Percentiles rank a stretch among this genome's conserved stretches.
Evolutionary conservation across 2,113 vertebrate genomes (phyloP).

Genomic region (Irena cyanogastra): DNA sequence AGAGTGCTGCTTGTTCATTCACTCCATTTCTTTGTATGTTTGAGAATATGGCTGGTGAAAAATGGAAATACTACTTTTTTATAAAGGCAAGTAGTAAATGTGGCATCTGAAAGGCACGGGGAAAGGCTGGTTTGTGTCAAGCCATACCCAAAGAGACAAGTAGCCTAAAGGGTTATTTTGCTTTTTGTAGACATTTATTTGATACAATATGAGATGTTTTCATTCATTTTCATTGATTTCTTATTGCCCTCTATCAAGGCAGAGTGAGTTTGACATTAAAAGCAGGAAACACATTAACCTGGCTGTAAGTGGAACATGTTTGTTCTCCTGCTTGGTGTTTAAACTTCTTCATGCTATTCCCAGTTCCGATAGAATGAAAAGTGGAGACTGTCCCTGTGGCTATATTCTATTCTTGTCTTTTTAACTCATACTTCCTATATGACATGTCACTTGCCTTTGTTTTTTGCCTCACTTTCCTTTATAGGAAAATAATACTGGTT

Average conservation of each 20-base stretch:
- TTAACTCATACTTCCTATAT: not conserved
- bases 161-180: not conserved
- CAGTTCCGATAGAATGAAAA: not conserved
- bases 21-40: not conserved
- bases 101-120: not conserved
- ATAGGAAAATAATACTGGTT: not conserved
- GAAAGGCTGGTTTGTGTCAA: not conserved
- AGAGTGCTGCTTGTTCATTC: not conserved
- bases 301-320: not conserved
- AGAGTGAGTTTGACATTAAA: not conserved
- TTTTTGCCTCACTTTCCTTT: not conserved
- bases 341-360: not conserved
- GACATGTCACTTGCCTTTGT: not conserved
- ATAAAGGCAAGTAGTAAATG: not conserved
- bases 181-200: not conserved
- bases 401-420: not conserved
- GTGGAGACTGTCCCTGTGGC: not conserved
- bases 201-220: not conserved
- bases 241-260: not conserved
- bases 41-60: not conserved
- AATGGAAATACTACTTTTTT: slow-evolving; percentile 13
- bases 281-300: not conserved
- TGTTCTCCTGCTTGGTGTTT: not conserved
- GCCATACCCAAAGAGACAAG: not conserved
- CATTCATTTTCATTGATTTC: slow-evolving; percentile 39